phyloP scores from a whole-genome alignment of 2,888 invertebrate species.

The Mesorhabditis sp. region DNA sequence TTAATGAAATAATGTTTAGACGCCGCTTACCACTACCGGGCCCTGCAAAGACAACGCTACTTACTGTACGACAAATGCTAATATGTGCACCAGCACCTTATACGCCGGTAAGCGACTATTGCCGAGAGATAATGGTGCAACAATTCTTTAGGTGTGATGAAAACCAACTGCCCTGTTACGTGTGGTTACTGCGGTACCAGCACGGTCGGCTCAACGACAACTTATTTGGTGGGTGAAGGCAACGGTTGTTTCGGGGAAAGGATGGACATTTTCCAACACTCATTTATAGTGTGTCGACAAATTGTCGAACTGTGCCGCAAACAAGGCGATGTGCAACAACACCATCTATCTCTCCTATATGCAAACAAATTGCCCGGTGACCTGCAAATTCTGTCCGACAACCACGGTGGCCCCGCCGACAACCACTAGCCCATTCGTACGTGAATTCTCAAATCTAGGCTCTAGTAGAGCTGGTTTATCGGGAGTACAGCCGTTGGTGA shows the following conservation, averaged over 20 bases:
- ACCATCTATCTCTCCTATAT: background rate
- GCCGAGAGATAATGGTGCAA: background rate
- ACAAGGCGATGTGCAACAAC: background rate
- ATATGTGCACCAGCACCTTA: background rate
- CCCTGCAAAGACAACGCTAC: background rate
- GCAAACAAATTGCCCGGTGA: background rate
- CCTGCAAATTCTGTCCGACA: background rate
- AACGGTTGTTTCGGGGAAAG: too few relatives aligned
- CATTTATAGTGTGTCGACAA: conserved; percentile 1
- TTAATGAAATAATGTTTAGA: background rate
- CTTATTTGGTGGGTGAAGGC: background rate
- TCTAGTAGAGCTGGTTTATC: too few relatives aligned
- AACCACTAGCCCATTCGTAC: background rate
- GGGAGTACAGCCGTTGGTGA: too few relatives aligned
- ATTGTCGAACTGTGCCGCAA: background rate
- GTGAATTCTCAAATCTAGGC: background rate
- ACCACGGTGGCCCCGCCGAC: background rate
- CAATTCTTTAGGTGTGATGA: background rate
- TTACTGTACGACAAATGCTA: background rate
- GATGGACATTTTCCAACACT: background rate
- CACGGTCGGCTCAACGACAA: background rate
- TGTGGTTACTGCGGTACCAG: conserved; percentile 2
- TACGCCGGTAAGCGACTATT: background rate
- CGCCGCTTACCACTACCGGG: background rate
- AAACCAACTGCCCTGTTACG: background rate